A percentile compares a stretch with the other conserved stretches of the same genome.
Conservation (phyloP, 92 coral and sea anemone species). For the Phenganax subtilis region DNA sequence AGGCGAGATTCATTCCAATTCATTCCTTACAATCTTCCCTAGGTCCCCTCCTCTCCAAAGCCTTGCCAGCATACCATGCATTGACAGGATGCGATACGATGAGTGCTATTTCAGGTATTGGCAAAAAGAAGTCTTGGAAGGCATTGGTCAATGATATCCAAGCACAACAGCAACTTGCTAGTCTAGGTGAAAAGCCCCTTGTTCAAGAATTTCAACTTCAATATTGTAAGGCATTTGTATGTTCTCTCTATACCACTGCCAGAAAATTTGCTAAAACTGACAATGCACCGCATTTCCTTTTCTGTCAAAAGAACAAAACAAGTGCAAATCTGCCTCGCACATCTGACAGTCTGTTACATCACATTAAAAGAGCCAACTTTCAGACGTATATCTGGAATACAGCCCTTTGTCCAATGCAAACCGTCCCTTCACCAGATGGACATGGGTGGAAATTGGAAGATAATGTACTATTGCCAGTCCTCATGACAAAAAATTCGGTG, state of each 20-base stretch:
- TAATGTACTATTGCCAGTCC: conserved; percentile 43
- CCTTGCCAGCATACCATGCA: conserved; percentile 55
- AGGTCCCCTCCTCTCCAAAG: conserved; percentile 51
- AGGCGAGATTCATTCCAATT: conserved; percentile 50
- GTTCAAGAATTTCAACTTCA: conserved; percentile 10
- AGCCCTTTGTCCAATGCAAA: conserved; percentile 48
- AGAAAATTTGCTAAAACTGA: conserved; percentile 51
- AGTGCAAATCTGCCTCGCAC: conserved; percentile 60
- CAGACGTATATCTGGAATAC: conserved; percentile 54
- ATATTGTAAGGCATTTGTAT: conserved; percentile 41
- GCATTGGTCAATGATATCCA: conserved; percentile 45
- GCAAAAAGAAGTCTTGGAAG: conserved; percentile 61
- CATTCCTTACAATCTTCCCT: conserved; percentile 43
- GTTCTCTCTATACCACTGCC: conserved; percentile 41
- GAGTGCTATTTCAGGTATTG: conserved; percentile 54
- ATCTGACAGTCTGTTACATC: conserved; percentile 55
- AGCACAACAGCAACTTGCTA: conserved; percentile 44
- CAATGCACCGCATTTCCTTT: conserved; percentile 55
- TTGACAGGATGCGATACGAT: conserved; percentile 46
- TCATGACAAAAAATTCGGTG: conserved; percentile 50
- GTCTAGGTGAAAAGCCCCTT: conserved; percentile 41
- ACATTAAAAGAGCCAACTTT: conserved; percentile 53
- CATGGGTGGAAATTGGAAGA: conserved; percentile 56
- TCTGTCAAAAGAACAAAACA: conserved; percentile 54
- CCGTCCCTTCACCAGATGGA: conserved; percentile 53